Conservation (phyloP, 2,888 invertebrate genomes). For the Timema podura region DNA sequence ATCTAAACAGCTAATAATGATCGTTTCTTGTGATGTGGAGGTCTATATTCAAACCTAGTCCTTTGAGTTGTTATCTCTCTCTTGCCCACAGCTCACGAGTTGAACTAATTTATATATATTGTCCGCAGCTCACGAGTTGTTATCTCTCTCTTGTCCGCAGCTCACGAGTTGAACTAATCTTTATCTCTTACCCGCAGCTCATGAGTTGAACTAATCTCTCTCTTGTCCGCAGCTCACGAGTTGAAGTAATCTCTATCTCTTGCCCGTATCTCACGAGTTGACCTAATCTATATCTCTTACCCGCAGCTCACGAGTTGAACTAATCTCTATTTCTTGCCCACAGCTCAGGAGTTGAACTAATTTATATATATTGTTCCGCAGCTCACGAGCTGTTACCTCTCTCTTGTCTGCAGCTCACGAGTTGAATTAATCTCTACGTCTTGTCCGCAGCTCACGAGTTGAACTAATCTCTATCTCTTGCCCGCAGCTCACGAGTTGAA, state of each 20-base stretch:
- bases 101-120: conserved; percentile 35
- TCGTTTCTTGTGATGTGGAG: no score
- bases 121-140: conserved; percentile 47
- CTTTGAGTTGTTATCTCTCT: conserved; percentile 3
- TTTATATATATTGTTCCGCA: conserved; percentile 47
- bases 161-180: no score
- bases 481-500: conserved; percentile 47
- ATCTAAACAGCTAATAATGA: no score
- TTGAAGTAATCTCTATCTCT: conserved; percentile 39
- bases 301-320: conserved; percentile 49
- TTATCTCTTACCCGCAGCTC: conserved; percentile 52
- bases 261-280: conserved; percentile 66
- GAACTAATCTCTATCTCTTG: no score
- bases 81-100: conserved; percentile 47
- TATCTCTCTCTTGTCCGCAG: conserved; percentile 50
- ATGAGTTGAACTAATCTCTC: conserved; percentile 37
- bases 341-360: conserved; percentile 47
- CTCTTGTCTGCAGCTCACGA: conserved; percentile 47
- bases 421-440: conserved; percentile 38
- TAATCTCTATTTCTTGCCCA: conserved; percentile 36
- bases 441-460: conserved; percentile 64
- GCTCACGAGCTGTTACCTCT: conserved; percentile 42
- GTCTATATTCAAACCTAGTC: no score
- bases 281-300: no score
- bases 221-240: conserved; percentile 47